Evolutionary conservation across 2,797 vertebrate species (phyloP).

Genomic region (Pelochelys cantorii): DNA sequence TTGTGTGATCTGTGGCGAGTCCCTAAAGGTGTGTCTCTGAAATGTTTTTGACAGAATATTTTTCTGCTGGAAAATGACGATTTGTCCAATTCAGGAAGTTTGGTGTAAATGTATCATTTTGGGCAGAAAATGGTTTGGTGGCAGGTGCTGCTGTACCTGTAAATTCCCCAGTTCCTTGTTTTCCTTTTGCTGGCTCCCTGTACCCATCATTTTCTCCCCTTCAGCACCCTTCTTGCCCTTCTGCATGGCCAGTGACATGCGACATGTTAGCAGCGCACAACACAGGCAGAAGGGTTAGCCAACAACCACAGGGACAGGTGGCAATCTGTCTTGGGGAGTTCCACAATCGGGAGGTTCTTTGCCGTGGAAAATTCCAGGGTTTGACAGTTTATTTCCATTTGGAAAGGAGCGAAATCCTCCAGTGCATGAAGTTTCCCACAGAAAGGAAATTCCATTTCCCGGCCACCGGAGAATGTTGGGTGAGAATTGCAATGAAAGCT

Average conservation of each 20-base stretch:
- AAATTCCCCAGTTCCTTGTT: background rate
- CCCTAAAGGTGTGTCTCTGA: background rate
- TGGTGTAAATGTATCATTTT: background rate
- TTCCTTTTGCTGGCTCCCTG: background rate
- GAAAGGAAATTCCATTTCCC: background rate
- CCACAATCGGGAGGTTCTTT: background rate
- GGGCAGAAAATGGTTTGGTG: background rate
- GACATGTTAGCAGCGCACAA: background rate
- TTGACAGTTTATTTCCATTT: background rate
- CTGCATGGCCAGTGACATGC: background rate
- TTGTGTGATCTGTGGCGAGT: background rate
- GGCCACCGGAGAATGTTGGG: background rate
- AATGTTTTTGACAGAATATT: background rate
- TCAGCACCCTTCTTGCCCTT: background rate
- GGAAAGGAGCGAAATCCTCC: background rate
- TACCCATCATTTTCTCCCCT: accelerated
- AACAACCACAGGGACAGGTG: too few relatives aligned
- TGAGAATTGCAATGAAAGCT: background rate
- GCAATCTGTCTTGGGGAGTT: background rate
- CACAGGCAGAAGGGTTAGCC: background rate
- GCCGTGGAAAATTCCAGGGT: background rate
- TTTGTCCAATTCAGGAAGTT: background rate
- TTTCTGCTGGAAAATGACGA: background rate
- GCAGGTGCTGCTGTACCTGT: accelerated
- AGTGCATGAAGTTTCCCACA: background rate